Conservation (phyloP, 23 tunicate genomes). For the Diplosoma virens region DNA sequence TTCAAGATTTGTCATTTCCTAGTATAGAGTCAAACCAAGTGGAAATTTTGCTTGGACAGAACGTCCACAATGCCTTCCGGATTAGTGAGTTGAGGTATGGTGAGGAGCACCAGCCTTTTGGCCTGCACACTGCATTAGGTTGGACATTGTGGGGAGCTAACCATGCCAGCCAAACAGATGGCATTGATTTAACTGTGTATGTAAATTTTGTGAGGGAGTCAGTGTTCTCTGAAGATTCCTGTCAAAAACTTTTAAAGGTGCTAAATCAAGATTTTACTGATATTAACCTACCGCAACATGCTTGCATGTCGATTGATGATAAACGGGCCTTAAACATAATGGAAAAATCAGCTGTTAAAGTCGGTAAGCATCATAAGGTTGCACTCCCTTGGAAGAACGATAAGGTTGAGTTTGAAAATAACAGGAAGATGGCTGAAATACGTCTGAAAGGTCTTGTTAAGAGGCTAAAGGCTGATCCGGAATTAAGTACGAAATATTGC, state of each 20-base stretch:
- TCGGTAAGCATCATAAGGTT: background rate
- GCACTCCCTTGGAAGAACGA: background rate
- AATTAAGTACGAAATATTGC: background rate
- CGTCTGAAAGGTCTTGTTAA: background rate
- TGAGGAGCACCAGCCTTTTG: background rate
- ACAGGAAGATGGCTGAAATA: background rate
- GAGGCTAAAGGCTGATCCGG: background rate
- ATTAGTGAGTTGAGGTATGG: background rate
- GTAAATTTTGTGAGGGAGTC: background rate
- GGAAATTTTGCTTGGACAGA: background rate
- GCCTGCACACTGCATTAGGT: background rate
- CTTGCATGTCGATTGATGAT: background rate
- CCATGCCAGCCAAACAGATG: background rate
- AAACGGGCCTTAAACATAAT: background rate
- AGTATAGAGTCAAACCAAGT: background rate
- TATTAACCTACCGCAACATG: too few species aligned
- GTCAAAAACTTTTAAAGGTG: background rate
- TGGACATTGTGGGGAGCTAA: background rate
- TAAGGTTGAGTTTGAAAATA: background rate
- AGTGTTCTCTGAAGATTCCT: background rate
- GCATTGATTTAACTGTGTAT: background rate
- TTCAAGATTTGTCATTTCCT: background rate
- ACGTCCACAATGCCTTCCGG: slow-evolving; percentile 7
- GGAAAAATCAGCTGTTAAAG: background rate
- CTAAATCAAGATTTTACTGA: background rate